These are phyloP conservation scores for Cepphus grylle DNA, from an alignment of 2,113 vertebrate genomes.

Conservation along the genomic window DNA sequence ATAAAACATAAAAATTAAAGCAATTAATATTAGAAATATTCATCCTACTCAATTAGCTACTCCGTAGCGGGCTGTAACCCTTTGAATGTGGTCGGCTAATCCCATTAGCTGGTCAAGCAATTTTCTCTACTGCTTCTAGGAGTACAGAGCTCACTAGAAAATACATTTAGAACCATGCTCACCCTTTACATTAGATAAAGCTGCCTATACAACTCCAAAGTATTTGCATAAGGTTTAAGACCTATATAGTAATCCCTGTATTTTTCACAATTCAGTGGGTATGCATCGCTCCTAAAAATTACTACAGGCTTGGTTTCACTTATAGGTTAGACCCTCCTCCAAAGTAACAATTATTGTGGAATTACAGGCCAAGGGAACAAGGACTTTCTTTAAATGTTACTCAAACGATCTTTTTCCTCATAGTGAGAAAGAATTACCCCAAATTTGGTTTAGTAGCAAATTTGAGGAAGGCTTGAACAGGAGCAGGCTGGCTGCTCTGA, in stretches of 20 bases:
- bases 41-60: slow-evolving; percentile 29
- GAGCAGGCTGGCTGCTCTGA: neutral
- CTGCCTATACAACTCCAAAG: slow-evolving; percentile 11
- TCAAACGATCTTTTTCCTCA: neutral
- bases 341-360: neutral
- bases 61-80: slow-evolving; percentile 5
- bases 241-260: neutral
- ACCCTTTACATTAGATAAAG: slow-evolving; percentile 47
- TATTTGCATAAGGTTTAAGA: slow-evolving; percentile 26
- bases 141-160: slow-evolving; percentile 39
- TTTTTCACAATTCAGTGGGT: slow-evolving; percentile 14
- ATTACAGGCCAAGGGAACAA: neutral
- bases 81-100: slow-evolving; percentile 32
- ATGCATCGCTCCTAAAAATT: neutral
- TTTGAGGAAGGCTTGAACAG: neutral
- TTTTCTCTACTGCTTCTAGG: slow-evolving; percentile 46
- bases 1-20: slow-evolving; percentile 62
- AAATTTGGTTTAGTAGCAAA: neutral
- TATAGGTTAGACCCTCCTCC: neutral
- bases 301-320: neutral
- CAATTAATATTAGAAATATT: slow-evolving; percentile 55
- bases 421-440: neutral
- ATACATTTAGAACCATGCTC: slow-evolving; percentile 13
- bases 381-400: neutral
- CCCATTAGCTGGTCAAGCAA: slow-evolving; percentile 51